Conservation (phyloP, 2,113 vertebrate species). For the Chaetops frenatus region DNA sequence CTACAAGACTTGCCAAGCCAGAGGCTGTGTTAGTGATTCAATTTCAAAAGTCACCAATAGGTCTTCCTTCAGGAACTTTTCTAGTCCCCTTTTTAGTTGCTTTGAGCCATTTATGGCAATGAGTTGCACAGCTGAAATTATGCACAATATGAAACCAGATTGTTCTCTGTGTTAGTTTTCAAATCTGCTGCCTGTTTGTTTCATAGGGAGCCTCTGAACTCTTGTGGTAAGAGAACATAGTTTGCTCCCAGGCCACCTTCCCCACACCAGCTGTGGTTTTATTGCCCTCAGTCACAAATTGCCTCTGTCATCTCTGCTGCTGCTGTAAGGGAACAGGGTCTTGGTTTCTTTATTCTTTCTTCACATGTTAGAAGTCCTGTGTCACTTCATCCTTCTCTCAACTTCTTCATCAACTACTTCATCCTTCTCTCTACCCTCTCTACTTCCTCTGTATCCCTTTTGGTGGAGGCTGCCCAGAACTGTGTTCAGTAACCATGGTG, state of each 20-base stretch:
- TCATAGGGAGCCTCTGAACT: not conserved
- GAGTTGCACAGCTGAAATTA: not conserved
- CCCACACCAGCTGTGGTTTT: not conserved
- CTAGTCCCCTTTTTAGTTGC: not conserved
- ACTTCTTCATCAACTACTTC: not conserved
- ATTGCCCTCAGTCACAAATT: not conserved
- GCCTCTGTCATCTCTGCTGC: not conserved
- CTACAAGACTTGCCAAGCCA: not conserved
- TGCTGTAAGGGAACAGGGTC: not conserved
- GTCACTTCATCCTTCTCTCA: not conserved
- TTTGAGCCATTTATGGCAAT: conserved; percentile 9
- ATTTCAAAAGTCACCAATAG: not conserved
- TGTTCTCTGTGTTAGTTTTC: not conserved
- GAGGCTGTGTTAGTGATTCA: not conserved
- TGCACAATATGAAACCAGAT: not conserved
- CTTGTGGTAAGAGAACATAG: not conserved
- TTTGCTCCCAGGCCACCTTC: not conserved
- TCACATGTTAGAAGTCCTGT: not conserved
- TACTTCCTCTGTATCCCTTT: not conserved
- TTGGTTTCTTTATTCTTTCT: not conserved
- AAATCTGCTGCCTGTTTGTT: not conserved
- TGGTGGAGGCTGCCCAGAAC: not conserved
- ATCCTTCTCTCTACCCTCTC: not conserved
- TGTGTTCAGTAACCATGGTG: not conserved
- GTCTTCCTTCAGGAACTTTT: not conserved